Percentiles rank a stretch among this genome's conserved stretches.
These are phyloP conservation scores for Ahaetulla prasina DNA, from an alignment of 2,113 vertebrate species.

Conservation along the genomic window DNA sequence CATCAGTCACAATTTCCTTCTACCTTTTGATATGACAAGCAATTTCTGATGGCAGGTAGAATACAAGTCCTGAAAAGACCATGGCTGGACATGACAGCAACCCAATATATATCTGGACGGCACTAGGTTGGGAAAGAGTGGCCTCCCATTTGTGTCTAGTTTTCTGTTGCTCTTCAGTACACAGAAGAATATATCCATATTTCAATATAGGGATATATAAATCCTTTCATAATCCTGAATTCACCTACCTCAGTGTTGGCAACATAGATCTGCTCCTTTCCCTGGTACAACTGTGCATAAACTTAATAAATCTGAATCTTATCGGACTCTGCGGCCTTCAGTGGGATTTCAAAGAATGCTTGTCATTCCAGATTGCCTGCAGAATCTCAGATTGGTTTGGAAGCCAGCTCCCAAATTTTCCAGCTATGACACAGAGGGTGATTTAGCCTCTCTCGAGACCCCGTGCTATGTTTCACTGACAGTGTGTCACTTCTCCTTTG, in stretches of 20 bases:
- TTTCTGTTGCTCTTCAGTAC: constrained; percentile 43
- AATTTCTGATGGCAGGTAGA: neutral
- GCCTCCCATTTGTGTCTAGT: constrained; percentile 41
- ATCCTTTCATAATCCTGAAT: constrained; percentile 36
- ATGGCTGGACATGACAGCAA: neutral
- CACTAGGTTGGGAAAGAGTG: neutral
- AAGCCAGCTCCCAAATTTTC: constrained; percentile 51
- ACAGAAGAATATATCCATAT: constrained; percentile 53
- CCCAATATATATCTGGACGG: neutral
- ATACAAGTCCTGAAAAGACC: neutral
- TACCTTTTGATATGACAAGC: constrained; percentile 23
- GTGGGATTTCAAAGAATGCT: constrained; percentile 46
- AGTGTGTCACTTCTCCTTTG: constrained; percentile 37
- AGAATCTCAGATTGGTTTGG: constrained; percentile 57
- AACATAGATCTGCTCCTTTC: neutral
- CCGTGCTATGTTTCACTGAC: constrained; percentile 52
- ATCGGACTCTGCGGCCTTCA: constrained; percentile 58
- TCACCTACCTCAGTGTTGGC: constrained; percentile 28
- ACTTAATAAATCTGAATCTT: constrained; percentile 68
- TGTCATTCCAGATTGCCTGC: constrained; percentile 57
- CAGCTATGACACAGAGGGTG: constrained; percentile 50
- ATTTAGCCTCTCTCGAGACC: constrained; percentile 33
- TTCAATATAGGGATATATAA: constrained; percentile 61
- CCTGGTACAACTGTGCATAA: constrained; percentile 50
- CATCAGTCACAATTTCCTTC: constrained; percentile 4